Evolutionary conservation across 2,113 vertebrate species (phyloP).

Genomic region (Psilopsiagon aymara): DNA sequence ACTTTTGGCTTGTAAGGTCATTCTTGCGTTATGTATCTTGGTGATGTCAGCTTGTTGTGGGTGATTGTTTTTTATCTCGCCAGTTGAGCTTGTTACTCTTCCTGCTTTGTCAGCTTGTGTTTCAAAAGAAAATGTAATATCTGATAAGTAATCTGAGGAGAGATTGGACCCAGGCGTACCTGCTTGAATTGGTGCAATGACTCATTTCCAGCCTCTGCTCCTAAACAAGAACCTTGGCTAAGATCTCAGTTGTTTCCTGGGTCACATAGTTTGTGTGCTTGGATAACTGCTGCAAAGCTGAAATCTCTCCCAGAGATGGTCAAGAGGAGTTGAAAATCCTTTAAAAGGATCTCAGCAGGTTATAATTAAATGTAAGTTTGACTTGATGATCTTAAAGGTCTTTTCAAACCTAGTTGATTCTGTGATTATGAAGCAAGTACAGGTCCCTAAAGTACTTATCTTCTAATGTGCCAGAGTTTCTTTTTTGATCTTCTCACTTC

Average conservation of each 20-base stretch:
- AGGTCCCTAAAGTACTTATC: not conserved
- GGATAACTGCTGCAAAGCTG: not conserved
- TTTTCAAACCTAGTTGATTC: not conserved
- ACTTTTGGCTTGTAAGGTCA: not conserved
- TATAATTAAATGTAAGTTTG: not conserved
- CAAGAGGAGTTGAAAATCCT: not conserved
- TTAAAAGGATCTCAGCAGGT: not conserved
- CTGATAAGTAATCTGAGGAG: not conserved
- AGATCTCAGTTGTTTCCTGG: not conserved
- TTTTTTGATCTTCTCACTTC: not conserved
- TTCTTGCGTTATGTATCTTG: not conserved
- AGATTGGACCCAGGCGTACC: not conserved
- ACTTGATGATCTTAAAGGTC: not conserved
- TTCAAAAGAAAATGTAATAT: not conserved
- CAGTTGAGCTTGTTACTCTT: conserved; percentile 1
- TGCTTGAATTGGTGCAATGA: not conserved
- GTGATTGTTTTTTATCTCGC: not conserved
- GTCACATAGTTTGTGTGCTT: not conserved
- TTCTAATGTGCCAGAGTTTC: not conserved
- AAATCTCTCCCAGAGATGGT: not conserved
- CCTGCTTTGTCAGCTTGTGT: conserved; percentile 2
- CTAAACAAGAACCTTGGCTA: not conserved
- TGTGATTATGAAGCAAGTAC: not conserved
- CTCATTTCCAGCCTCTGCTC: not conserved
- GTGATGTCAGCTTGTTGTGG: not conserved